Conservation (phyloP, 2,113 vertebrate species). For the Vombatus ursinus region DNA sequence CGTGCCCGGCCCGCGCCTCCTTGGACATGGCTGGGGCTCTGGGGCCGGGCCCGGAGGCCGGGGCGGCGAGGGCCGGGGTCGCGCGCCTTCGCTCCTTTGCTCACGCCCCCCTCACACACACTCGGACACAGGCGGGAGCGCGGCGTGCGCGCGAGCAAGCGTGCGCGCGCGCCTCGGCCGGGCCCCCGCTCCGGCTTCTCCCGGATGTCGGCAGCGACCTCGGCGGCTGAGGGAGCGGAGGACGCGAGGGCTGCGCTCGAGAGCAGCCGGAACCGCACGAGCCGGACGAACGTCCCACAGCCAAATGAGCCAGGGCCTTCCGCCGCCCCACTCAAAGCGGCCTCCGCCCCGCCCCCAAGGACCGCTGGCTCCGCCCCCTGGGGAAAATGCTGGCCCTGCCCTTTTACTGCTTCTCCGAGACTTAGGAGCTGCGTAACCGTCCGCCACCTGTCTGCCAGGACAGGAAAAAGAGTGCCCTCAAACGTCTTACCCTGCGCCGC, state of each 20-base stretch:
- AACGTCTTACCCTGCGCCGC: accelerated
- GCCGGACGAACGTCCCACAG: background rate
- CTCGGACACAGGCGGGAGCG: background rate
- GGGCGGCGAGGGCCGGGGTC: background rate
- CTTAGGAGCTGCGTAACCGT: accelerated
- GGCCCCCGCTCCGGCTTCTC: background rate
- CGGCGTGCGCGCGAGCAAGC: slow-evolving; percentile 1
- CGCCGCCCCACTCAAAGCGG: accelerated
- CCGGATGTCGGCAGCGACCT: slow-evolving; percentile 84
- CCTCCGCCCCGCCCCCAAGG: accelerated
- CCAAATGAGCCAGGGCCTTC: accelerated
- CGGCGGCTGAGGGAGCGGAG: slow-evolving; percentile 25
- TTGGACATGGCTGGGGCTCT: slow-evolving; percentile 86
- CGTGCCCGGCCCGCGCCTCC: slow-evolving; percentile 77
- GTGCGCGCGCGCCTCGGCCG: accelerated
- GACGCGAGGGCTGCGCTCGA: background rate
- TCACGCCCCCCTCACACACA: no score
- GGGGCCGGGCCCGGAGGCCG: background rate
- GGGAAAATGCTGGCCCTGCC: background rate
- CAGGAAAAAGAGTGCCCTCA: background rate
- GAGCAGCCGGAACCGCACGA: background rate
- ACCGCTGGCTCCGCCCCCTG: background rate
- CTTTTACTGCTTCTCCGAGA: no score
- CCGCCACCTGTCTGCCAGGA: accelerated
- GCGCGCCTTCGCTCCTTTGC: no score